phyloP scores from a whole-genome alignment of 2,888 invertebrate species.

The Onchidella celtica region DNA sequence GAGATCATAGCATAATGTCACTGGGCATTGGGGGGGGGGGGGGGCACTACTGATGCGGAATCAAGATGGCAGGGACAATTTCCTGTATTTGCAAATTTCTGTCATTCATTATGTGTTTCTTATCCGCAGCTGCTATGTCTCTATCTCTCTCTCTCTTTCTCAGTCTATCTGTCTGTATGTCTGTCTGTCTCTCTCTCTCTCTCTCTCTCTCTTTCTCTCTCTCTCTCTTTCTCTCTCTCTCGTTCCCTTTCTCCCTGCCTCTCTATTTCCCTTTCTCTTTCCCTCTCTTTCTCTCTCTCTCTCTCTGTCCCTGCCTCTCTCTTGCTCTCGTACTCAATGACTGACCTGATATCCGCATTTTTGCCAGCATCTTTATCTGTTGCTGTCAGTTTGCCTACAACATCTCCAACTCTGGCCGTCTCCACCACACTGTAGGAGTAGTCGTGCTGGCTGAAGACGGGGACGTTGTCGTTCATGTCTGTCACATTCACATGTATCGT shows the following conservation, averaged over 20 bases:
- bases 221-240: background rate
- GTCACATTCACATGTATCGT: constrained; percentile 53
- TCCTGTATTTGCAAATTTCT: background rate
- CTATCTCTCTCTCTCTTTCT: background rate
- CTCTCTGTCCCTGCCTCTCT: no score
- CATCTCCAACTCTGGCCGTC: constrained; percentile 61
- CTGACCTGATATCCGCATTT: constrained; percentile 84
- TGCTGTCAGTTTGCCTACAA: constrained; percentile 85
- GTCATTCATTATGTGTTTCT: background rate
- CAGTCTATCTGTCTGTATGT: no score
- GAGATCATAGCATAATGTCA: no score
- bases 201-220: background rate
- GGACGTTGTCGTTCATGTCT: constrained; percentile 57
- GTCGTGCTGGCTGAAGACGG: constrained; percentile 59
- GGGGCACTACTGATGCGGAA: no score
- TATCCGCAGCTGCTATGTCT: background rate
- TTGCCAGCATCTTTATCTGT: constrained; percentile 91
- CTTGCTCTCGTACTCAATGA: no score
- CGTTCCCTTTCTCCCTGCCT: no score
- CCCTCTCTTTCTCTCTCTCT: no score
- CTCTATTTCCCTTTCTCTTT: no score
- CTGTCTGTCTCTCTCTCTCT: background rate
- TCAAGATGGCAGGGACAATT: no score
- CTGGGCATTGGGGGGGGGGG: no score
- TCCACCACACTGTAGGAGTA: constrained; percentile 68